These are phyloP conservation scores for Nestor notabilis DNA, from an alignment of 2,113 vertebrate species.

Conservation along the genomic window DNA sequence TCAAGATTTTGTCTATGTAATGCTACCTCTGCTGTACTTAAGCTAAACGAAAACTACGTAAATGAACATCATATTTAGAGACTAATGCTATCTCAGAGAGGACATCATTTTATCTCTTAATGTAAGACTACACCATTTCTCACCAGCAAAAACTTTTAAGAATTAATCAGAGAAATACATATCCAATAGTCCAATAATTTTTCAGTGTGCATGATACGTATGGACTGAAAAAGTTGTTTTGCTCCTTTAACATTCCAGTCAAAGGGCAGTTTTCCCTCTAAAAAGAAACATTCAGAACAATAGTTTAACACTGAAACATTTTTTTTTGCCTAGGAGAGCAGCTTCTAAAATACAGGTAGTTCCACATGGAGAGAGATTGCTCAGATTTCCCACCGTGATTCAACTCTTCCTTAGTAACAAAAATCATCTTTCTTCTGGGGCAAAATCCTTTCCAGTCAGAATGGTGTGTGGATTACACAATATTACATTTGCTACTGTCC, in stretches of 20 bases:
- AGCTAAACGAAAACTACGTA: background rate
- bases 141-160: background rate
- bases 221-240: background rate
- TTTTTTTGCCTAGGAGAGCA: background rate
- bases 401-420: background rate
- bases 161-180: background rate
- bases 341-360: background rate
- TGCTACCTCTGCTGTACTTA: background rate
- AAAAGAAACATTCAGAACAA: background rate
- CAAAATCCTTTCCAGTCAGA: background rate
- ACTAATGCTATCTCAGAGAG: background rate
- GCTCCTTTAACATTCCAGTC: background rate
- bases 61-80: background rate
- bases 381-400: background rate
- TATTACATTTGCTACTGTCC: background rate
- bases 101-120: background rate
- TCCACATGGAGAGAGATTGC: background rate
- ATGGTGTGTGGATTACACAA: background rate
- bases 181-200: background rate
- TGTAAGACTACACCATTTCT: background rate
- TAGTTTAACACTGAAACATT: background rate
- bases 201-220: background rate
- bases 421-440: background rate
- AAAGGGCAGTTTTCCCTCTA: background rate
- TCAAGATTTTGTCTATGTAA: background rate